phyloP scores from a whole-genome alignment of 2,888 invertebrate genomes.

The Mycogona germanica region DNA sequence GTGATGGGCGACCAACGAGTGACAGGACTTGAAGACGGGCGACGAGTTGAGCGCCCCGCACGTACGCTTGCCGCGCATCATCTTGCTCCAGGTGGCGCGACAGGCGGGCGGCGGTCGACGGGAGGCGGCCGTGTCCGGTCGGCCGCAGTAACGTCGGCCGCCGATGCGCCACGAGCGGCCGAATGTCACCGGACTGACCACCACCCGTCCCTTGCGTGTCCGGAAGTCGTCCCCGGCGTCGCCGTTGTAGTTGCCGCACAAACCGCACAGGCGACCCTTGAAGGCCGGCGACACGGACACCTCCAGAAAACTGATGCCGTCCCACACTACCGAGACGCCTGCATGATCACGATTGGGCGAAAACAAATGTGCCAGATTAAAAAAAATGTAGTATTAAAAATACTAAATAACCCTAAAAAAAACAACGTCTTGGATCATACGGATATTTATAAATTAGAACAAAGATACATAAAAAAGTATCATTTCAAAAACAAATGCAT shows the following conservation, averaged over 20 bases:
- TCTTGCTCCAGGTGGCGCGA: constrained; percentile 22
- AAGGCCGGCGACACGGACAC: constrained; percentile 57
- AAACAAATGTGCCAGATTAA: too few species aligned
- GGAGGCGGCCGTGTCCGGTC: constrained; percentile 1
- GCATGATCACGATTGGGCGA: too few species aligned
- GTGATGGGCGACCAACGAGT: constrained; percentile 60
- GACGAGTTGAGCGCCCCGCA: constrained; percentile 6
- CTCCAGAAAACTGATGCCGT: constrained; percentile 84
- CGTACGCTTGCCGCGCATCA: background rate
- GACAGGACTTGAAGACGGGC: constrained; percentile 44
- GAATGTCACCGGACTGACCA: constrained; percentile 52
- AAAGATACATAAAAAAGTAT: too few species aligned
- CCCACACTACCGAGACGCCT: constrained; percentile 80
- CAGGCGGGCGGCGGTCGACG: constrained; percentile 28
- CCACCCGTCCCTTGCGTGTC: constrained; percentile 37
- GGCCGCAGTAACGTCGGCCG: constrained; percentile 41
- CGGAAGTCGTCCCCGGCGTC: constrained; percentile 67
- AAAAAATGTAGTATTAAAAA: background rate
- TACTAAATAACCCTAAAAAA: background rate
- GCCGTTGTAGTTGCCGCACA: constrained; percentile 91
- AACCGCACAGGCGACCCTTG: constrained; percentile 67
- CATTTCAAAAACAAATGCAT: too few species aligned
- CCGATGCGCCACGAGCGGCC: constrained; percentile 87
- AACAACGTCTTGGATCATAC: too few species aligned
- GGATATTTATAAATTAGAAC: too few species aligned